Conservation (phyloP, 1,140 invertebrate species). For the Cataglyphis hispanica region DNA sequence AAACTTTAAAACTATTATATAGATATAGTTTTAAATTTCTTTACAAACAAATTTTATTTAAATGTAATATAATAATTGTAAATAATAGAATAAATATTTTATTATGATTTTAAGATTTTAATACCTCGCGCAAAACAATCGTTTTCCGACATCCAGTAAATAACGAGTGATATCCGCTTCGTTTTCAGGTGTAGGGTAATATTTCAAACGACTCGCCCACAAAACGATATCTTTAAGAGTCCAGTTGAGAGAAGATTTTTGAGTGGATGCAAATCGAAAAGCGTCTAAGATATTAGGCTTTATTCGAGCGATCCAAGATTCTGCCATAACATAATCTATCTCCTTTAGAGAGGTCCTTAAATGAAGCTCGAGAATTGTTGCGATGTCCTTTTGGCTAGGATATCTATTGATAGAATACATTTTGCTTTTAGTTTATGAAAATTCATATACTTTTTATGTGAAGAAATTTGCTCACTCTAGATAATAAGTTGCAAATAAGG, state of each 20-base stretch:
- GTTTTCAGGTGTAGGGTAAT: slow-evolving; percentile 79
- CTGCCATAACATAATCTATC: slow-evolving; percentile 60
- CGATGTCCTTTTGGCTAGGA: slow-evolving; percentile 75
- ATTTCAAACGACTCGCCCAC: slow-evolving; percentile 80
- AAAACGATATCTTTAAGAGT: slow-evolving; percentile 78
- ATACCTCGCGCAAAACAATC: slow-evolving; percentile 78
- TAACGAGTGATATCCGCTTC: slow-evolving; percentile 74
- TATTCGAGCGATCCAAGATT: slow-evolving; percentile 79
- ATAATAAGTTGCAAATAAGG: slow-evolving; percentile 80
- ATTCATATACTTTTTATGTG: not conserved
- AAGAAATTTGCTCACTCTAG: slow-evolving; percentile 71
- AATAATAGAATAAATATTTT: not conserved
- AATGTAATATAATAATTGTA: not conserved
- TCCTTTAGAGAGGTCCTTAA: slow-evolving; percentile 76
- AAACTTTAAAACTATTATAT: not conserved
- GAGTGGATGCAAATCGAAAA: slow-evolving; percentile 71
- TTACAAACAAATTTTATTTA: not conserved
- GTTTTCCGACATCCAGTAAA: slow-evolving; percentile 78
- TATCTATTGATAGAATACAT: slow-evolving; percentile 50
- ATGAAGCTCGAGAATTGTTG: slow-evolving; percentile 79
- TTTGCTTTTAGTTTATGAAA: not conserved
- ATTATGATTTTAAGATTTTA: not conserved
- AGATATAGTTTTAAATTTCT: not conserved
- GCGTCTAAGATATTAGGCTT: slow-evolving; percentile 77
- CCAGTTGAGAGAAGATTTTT: slow-evolving; percentile 72